Conservation (phyloP, 2,888 invertebrate species). For the Drosophila putrida region DNA sequence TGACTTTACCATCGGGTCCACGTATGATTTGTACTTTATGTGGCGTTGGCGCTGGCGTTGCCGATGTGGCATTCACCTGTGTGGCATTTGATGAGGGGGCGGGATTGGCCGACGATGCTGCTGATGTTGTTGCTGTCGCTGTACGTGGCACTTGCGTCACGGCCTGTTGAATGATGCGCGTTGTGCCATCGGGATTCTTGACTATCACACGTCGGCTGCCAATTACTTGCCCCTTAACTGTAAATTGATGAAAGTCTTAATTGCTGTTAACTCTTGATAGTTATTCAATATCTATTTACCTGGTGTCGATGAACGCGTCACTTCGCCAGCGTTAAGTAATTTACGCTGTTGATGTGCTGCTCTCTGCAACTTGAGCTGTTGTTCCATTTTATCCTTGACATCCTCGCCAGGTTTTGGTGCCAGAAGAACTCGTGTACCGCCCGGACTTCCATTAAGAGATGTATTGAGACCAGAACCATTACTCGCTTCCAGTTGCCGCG, state of each 20-base stretch:
- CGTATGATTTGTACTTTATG: conserved; percentile 96
- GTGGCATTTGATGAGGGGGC: conserved; percentile 41
- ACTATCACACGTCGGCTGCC: conserved; percentile 85
- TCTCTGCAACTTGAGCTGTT: conserved; percentile 94
- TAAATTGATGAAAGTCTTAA: background rate
- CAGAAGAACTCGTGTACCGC: conserved; percentile 82
- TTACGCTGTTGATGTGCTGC: conserved; percentile 94
- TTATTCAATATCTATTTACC: conserved; percentile 40
- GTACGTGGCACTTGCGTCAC: conserved; percentile 86
- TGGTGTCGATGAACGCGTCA: conserved; percentile 64
- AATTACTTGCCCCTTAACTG: conserved; percentile 79
- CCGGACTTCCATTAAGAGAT: conserved; percentile 71
- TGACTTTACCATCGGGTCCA: conserved; percentile 95
- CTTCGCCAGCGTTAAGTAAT: conserved; percentile 85
- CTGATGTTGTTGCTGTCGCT: conserved; percentile 85
- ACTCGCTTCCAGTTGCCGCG: conserved; percentile 89
- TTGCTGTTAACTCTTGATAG: background rate
- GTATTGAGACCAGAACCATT: conserved; percentile 56
- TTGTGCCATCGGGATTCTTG: conserved; percentile 87
- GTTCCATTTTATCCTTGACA: conserved; percentile 96
- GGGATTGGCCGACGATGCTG: conserved; percentile 87
- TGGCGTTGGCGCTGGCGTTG: conserved; percentile 87
- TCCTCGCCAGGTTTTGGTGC: conserved; percentile 87
- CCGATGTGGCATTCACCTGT: conserved; percentile 76
- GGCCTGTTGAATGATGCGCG: conserved; percentile 88